A percentile compares a stretch with the other conserved stretches of the same genome.
phyloP scores from a whole-genome alignment of 2,113 vertebrate genomes.

The Marcusenius ussheri region DNA sequence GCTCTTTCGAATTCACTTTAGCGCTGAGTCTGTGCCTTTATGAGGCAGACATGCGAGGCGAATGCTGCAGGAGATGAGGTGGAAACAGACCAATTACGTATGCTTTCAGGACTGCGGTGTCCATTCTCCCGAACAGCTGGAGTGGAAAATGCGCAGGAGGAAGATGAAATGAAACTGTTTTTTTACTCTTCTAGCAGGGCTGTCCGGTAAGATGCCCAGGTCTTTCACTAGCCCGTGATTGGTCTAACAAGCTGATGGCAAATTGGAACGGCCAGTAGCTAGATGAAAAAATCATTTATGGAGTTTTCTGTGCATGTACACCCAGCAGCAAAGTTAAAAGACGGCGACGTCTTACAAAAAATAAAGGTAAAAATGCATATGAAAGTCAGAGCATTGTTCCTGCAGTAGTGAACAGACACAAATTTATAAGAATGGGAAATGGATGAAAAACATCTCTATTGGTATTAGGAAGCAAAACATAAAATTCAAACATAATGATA shows the following conservation, averaged over 20 bases:
- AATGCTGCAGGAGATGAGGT: conserved; percentile 58
- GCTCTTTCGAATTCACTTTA: conserved; percentile 54
- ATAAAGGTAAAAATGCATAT: not conserved
- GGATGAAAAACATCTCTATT: not conserved
- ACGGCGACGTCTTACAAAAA: not conserved
- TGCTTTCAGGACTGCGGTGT: conserved; percentile 27
- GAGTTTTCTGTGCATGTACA: not conserved
- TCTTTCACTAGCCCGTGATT: not conserved
- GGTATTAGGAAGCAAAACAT: not conserved
- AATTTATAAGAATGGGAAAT: not conserved
- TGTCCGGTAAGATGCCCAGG: not conserved
- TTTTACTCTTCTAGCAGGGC: not conserved
- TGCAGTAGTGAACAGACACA: not conserved
- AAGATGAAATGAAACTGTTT: conserved; percentile 19
- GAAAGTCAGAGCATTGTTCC: not conserved
- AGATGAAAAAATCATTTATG: not conserved
- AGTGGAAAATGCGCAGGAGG: conserved; percentile 21
- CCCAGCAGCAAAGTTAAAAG: not conserved
- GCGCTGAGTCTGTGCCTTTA: conserved; percentile 60
- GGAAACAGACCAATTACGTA: conserved; percentile 57
- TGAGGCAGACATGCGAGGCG: conserved; percentile 58
- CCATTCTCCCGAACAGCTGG: conserved; percentile 19
- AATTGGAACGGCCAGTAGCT: not conserved
- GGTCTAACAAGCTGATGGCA: not conserved
- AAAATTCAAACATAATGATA: not conserved